These are phyloP conservation scores for Netelia melanura DNA, from an alignment of 2,888 invertebrate species.

Conservation along the genomic window DNA sequence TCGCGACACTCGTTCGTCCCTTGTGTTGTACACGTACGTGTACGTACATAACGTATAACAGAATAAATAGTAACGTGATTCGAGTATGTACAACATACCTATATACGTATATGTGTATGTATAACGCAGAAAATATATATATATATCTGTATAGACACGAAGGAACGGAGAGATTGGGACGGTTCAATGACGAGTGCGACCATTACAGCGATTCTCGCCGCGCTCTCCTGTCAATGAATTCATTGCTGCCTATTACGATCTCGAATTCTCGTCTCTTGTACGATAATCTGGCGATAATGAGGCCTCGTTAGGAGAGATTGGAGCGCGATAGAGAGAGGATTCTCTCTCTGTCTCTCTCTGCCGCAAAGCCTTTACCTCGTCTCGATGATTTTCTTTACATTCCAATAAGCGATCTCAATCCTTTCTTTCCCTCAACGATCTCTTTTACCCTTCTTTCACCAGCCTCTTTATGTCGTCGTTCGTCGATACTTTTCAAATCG, in stretches of 20 bases:
- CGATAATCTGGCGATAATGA: slow-evolving; percentile 83
- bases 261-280: slow-evolving; percentile 80
- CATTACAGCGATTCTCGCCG: slow-evolving; percentile 77
- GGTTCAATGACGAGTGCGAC: slow-evolving; percentile 78
- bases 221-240: slow-evolving; percentile 78
- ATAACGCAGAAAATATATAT: not conserved
- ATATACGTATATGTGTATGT: not conserved
- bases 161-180: slow-evolving; percentile 64
- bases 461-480: not conserved
- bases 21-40: not conserved
- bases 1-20: not conserved
- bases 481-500: slow-evolving; percentile 46
- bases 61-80: slow-evolving; percentile 19
- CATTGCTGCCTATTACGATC: slow-evolving; percentile 79
- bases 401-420: not conserved
- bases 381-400: not conserved
- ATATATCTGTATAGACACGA: not conserved
- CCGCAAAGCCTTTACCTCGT: not conserved
- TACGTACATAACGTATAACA: not conserved
- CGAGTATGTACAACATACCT: slow-evolving; percentile 14
- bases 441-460: slow-evolving; percentile 8
- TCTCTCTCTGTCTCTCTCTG: slow-evolving; percentile 12
- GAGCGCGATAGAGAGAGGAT: slow-evolving; percentile 53
- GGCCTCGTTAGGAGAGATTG: slow-evolving; percentile 78
- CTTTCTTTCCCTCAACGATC: not conserved